These are phyloP conservation scores for Carassius carassius DNA, from an alignment of 2,113 vertebrate species.

Conservation along the genomic window DNA sequence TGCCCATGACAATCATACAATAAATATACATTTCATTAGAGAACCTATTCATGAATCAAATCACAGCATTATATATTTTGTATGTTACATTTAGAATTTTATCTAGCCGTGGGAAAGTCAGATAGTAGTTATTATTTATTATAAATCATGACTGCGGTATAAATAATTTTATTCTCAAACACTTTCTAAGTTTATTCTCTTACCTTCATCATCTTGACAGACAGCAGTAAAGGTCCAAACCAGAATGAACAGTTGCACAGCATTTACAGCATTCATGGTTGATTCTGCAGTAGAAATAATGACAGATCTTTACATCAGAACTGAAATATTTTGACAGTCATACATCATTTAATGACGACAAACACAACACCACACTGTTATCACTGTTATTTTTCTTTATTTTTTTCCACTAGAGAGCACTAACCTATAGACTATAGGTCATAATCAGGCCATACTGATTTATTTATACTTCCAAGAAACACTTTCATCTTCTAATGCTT, in stretches of 20 bases:
- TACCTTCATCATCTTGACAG: not conserved
- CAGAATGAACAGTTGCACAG: not conserved
- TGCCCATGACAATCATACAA: not conserved
- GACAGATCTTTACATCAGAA: not conserved
- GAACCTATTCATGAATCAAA: not conserved
- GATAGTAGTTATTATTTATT: not conserved
- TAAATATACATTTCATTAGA: not conserved
- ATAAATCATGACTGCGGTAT: not conserved
- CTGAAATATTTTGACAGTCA: not conserved
- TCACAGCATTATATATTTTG: too few species aligned
- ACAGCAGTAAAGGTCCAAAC: not conserved
- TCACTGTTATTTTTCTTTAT: too few species aligned
- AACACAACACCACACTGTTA: too few species aligned
- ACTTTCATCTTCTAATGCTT: too few species aligned
- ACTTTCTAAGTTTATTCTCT: not conserved
- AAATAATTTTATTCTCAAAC: not conserved
- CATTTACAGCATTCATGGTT: not conserved
- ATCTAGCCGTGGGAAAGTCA: not conserved
- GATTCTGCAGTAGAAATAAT: not conserved
- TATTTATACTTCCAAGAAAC: too few species aligned
- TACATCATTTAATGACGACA: too few species aligned
- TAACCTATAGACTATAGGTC: too few species aligned
- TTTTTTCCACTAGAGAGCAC: not conserved
- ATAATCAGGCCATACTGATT: too few species aligned
- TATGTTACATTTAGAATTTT: not conserved